Evolutionary conservation across 2,888 invertebrate genomes (phyloP).

Genomic region (Anticlea derivata): DNA sequence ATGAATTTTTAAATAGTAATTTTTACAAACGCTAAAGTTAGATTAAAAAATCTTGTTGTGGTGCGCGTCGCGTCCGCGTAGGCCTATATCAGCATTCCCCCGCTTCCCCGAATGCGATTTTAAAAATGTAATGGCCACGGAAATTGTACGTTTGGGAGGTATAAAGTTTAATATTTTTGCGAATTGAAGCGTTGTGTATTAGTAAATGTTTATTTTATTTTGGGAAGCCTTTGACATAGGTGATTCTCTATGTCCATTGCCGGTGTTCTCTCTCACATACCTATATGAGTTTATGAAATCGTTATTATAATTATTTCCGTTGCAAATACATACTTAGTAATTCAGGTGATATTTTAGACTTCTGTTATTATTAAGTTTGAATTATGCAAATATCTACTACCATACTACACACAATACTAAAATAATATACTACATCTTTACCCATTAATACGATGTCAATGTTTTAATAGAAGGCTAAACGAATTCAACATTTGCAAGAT

Average conservation of each 20-base stretch:
- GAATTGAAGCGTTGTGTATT: constrained; percentile 65
- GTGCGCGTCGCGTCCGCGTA: constrained; percentile 61
- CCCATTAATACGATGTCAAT: too few species aligned
- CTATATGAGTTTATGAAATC: constrained; percentile 62
- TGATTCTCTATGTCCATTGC: constrained; percentile 27
- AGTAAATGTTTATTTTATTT: constrained; percentile 70
- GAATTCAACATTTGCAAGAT: too few species aligned
- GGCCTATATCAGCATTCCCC: constrained; percentile 71
- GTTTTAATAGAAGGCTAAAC: too few species aligned
- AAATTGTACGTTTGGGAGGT: constrained; percentile 70
- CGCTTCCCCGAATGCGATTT: constrained; percentile 68
- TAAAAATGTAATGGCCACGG: constrained; percentile 77
- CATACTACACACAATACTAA: too few species aligned
- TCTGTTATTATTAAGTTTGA: too few species aligned
- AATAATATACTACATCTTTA: too few species aligned
- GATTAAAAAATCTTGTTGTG: constrained; percentile 80
- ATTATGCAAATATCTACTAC: too few species aligned
- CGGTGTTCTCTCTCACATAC: constrained; percentile 53
- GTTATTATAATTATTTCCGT: constrained; percentile 21
- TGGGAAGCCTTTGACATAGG: constrained; percentile 53
- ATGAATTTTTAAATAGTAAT: constrained; percentile 83
- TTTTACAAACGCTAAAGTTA: constrained; percentile 84
- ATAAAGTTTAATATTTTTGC: constrained; percentile 74
- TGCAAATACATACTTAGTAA: too few species aligned
- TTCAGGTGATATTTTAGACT: too few species aligned